Evolutionary conservation across 2,888 invertebrate species (phyloP), one percentile per base, ranked within the genome.

Genomic region (Argyresthia goedartella): DNA sequence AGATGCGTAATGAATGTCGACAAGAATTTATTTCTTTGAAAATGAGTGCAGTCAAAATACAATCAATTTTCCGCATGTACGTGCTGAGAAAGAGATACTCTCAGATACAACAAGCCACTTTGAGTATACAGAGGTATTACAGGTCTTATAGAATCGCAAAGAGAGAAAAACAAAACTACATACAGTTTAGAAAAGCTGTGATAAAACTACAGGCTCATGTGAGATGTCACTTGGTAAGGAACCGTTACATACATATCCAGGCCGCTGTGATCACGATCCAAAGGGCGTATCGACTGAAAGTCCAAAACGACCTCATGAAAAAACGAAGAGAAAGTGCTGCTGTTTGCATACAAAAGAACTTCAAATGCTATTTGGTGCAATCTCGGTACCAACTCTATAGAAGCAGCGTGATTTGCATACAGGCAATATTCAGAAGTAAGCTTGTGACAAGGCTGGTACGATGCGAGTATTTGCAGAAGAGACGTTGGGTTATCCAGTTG

Each of bases 341-440:
- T 6, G 58, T 73, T 41, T 71, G 66, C 53, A 64, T 82, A 48
- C 85, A 84, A 56, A 81, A 79, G 57, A 66, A 81, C 61, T 54
- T 71, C 6, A 71, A 76, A 46, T 59, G 76, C 11, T 77, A 77
- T 54, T 56, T 81, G 13, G 62, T 59, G n/a, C 67, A 67, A 52
- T 71, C 68, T 6, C 57, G 62, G 55, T 82, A 78, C 58, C 54
- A 53, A n/a, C 55, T 63, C 45, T 73, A 73, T 50, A 67, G 65
- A 36, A 59, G 64, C 47, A 67, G 71, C 16, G 69, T 77, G 1
- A 59, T 75, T 48, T 66, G 64, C 43, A 59, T 88, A 52, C 88
- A 88, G 58, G 70, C 57, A 52, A 58, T 75, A 52, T 89, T 87
- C 82, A 73, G 73, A 62, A 79, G 79, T 1, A 80, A 73, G 58